Evolutionary conservation across 1,140 invertebrate genomes (phyloP).

Genomic region (Brachionus plicatilis): DNA sequence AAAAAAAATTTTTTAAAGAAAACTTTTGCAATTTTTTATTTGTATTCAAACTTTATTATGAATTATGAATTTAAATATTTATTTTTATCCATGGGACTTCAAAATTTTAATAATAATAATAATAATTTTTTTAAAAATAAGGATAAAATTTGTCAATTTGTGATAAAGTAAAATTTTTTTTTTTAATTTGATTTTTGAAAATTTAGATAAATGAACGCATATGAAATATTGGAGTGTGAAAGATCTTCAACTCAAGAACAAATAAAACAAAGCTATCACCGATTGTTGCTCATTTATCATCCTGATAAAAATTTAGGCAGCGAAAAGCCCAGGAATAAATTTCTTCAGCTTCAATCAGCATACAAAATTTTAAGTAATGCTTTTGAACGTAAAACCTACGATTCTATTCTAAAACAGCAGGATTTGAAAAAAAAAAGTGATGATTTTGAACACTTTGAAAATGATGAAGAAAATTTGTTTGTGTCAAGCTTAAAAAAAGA

Average conservation of each 20-base stretch:
- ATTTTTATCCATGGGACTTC: too few relatives aligned
- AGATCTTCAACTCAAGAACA: not conserved
- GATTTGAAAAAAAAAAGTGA: not conserved
- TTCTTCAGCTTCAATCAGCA: not conserved
- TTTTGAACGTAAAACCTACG: not conserved
- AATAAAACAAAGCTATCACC: slow-evolving; percentile 24
- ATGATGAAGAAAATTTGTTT: not conserved
- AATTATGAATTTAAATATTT: too few relatives aligned
- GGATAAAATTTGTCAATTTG: too few relatives aligned
- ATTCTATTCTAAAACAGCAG: not conserved
- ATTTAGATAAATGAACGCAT: slow-evolving; percentile 25
- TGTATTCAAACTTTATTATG: too few relatives aligned
- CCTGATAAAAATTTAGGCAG: not conserved
- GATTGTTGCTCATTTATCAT: not conserved
- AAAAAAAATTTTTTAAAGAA: too few relatives aligned
- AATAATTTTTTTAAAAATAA: too few relatives aligned
- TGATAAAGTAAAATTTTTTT: too few relatives aligned
- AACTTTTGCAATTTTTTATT: too few relatives aligned
- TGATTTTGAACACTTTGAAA: not conserved
- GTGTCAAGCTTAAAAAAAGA: slow-evolving; percentile 13
- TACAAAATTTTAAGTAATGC: slow-evolving; percentile 4
- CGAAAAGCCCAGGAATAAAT: not conserved
- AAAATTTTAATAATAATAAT: too few relatives aligned
- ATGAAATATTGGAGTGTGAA: slow-evolving; percentile 12
- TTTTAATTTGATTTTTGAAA: not conserved